Evolutionary conservation across 2,888 invertebrate genomes (phyloP).

Genomic region (Andrena haemorrhoa): DNA sequence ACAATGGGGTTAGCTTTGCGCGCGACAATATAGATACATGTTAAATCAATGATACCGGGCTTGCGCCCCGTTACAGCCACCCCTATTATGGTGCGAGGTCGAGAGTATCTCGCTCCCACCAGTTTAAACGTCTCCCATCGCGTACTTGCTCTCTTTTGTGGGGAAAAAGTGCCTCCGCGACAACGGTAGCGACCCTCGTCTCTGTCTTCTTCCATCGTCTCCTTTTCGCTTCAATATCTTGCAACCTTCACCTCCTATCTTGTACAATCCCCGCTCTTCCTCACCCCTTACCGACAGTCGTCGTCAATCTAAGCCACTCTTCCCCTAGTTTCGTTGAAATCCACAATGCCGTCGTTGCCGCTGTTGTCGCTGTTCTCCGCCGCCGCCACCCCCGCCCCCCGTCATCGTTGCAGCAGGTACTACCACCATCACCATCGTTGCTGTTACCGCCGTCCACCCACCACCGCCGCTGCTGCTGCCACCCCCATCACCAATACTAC

Average conservation of each 20-base stretch:
- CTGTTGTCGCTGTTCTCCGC: slow-evolving; percentile 6
- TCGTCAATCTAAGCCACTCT: slow-evolving; percentile 36
- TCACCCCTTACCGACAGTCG: background rate
- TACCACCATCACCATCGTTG: background rate
- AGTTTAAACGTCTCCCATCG: slow-evolving; percentile 8
- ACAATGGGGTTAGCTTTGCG: slow-evolving; percentile 49
- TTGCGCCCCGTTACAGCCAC: slow-evolving; percentile 78
- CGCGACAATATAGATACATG: slow-evolving; percentile 68
- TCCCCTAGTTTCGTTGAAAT: slow-evolving; percentile 33
- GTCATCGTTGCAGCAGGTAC: slow-evolving; percentile 25
- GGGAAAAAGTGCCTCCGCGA: slow-evolving; percentile 14
- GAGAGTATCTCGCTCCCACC: slow-evolving; percentile 37
- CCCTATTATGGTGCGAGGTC: slow-evolving; percentile 77
- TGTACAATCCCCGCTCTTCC: background rate
- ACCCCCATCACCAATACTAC: slow-evolving; percentile 18
- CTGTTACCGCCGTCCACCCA: background rate
- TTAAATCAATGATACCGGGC: slow-evolving; percentile 84
- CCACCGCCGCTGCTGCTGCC: background rate
- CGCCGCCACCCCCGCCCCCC: slow-evolving; percentile 7
- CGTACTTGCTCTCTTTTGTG: background rate
- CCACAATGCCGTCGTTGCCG: slow-evolving; percentile 1
- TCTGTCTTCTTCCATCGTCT: background rate
- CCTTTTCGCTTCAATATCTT: slow-evolving; percentile 20
- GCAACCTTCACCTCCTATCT: slow-evolving; percentile 33
- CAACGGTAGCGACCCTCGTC: slow-evolving; percentile 11